Evolutionary conservation across 2,888 invertebrate genomes (phyloP), one percentile per base, ranked within the genome.

Genomic region (Caenorhabditis sp.): DNA sequence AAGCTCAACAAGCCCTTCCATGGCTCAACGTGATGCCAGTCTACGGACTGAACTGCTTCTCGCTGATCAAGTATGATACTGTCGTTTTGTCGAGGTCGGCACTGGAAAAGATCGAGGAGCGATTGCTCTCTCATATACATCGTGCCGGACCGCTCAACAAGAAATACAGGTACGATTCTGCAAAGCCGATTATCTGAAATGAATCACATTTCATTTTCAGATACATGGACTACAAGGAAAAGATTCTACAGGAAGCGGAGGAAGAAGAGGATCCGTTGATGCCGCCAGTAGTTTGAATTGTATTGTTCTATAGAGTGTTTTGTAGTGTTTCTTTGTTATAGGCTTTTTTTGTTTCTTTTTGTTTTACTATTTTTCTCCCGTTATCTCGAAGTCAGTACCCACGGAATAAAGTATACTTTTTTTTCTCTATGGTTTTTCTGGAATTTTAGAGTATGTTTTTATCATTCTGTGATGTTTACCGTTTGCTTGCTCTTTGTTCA

Each of bases 21-120:
- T 95, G 96, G 91, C 94, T 97, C 44, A 98, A 96, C 92, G 93
- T 98, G 26, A 97, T 99, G 96, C 99, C 99, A 11, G 95, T 95
- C 0, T 98, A 97, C 93, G 96, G 94, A 35, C 93, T 99, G 18
- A 99, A 99, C 93, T 97, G 97, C 0, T 95, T 95, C 93, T 97
- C 97, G 40, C 97, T 99, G 96, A 92, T 99, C 82, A 99, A 99
- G 93, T 96, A 98, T 92, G 95, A 96, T 85, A 98, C 97, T 0
- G 93, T 99, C 97, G 88, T 90, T n/a, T 65, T 90, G 35, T 86
- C 90, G 47, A 72, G 80, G 56, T 72, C 37, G 13, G 97, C 98
- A 0, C 94, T 96, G 0, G 95, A 96, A 89, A 94, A 94, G 90
- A 94, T 98, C 84, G 96, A 98, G 93, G 94, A 95, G 24, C 71